Evolutionary conservation across 2,113 vertebrate genomes (phyloP).

Genomic region (Percopsis transmontana): DNA sequence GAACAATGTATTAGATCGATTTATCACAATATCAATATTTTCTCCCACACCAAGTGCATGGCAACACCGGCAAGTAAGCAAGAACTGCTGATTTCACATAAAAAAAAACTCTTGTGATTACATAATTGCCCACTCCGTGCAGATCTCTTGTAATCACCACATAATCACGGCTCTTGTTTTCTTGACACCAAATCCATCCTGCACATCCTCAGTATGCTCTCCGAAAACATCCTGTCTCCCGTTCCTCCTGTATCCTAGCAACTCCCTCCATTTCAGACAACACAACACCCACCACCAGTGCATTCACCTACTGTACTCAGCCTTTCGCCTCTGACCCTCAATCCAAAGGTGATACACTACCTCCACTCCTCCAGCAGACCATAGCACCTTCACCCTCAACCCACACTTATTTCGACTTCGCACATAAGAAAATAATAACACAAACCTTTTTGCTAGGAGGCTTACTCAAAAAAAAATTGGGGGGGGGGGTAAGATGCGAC

Average conservation of each 20-base stretch:
- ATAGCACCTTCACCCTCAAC: conserved; percentile 48
- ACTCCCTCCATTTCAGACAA: conserved; percentile 68
- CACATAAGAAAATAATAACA: conserved; percentile 33
- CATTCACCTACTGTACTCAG: conserved; percentile 57
- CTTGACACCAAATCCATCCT: conserved; percentile 22
- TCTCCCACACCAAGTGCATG: no score
- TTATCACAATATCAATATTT: no score
- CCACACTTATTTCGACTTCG: conserved; percentile 36
- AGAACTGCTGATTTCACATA: conserved; percentile 37
- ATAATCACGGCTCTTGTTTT: conserved; percentile 40
- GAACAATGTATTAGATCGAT: no score
- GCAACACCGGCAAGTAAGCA: no score
- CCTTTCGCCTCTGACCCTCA: conserved; percentile 48
- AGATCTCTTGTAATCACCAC: conserved; percentile 31
- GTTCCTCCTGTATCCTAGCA: conserved; percentile 74
- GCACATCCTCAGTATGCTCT: conserved; percentile 37
- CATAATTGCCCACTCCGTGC: conserved; percentile 30
- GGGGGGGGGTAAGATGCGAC: no score
- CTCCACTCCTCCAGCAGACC: conserved; percentile 32
- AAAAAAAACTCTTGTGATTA: conserved; percentile 2
- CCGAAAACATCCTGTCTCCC: conserved; percentile 57
- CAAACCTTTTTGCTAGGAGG: not conserved
- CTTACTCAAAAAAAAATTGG: not conserved
- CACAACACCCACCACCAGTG: conserved; percentile 50
- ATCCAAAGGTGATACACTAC: conserved; percentile 58